phyloP scores from a whole-genome alignment of 2,113 vertebrate genomes.

The Myiopsitta monachus region DNA sequence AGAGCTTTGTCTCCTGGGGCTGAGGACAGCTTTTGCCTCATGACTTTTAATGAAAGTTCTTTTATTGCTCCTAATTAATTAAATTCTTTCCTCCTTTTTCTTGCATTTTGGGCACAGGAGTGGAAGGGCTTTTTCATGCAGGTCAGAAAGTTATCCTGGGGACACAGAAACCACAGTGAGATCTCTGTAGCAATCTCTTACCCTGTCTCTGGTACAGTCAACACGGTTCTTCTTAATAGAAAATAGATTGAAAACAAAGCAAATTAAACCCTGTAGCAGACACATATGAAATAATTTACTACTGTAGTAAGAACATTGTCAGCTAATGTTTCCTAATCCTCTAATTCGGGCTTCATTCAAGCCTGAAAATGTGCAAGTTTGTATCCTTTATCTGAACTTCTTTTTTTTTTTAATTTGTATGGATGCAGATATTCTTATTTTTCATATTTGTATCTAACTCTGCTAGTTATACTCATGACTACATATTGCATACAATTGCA shows the following conservation, averaged over 20 bases:
- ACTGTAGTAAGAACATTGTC: neutral
- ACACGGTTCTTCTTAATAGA: neutral
- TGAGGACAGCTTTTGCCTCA: conserved; percentile 23
- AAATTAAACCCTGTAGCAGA: neutral
- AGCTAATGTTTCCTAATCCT: neutral
- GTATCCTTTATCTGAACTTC: neutral
- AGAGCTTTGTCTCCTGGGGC: conserved; percentile 49
- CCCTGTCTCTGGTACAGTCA: neutral
- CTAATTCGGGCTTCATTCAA: neutral
- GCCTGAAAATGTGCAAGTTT: neutral
- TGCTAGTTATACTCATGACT: neutral
- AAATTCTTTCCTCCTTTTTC: conserved; percentile 19
- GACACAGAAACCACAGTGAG: conserved; percentile 11
- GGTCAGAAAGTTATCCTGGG: conserved; percentile 28
- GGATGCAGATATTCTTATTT: neutral
- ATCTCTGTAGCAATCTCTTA: neutral
- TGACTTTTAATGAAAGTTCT: conserved; percentile 50
- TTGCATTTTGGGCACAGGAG: neutral
- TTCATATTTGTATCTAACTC: neutral
- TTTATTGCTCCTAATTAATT: conserved; percentile 50
- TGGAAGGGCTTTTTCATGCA: neutral
- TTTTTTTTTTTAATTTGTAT: neutral
- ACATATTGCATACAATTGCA: neutral
- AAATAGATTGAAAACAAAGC: conserved; percentile 16
- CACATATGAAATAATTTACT: neutral